Conservation (phyloP, 2,113 vertebrate species). For the Poicephalus meyeri region DNA sequence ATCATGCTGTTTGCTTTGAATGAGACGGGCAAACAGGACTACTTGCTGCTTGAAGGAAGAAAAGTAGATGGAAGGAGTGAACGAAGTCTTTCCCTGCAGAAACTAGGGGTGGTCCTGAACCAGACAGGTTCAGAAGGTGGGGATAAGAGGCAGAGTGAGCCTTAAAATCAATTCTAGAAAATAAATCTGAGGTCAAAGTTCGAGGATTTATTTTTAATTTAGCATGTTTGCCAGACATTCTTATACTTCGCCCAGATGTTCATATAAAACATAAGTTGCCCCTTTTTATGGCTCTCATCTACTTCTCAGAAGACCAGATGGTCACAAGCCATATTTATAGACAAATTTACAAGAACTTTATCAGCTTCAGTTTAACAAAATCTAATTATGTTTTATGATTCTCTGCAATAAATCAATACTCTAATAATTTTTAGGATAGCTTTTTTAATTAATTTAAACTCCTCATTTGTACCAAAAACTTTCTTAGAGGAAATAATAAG, state of each 20-base stretch:
- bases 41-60: neutral
- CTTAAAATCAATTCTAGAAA: neutral
- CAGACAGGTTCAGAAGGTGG: neutral
- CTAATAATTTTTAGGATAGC: neutral
- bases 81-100: neutral
- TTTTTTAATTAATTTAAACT: neutral
- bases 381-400: neutral
- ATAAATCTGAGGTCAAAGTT: neutral
- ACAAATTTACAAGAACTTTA: neutral
- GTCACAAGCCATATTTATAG: neutral
- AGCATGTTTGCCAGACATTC: neutral
- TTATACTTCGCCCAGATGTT: neutral
- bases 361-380: neutral
- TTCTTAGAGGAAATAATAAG: neutral
- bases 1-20: neutral
- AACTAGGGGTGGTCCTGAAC: neutral
- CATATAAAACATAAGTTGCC: neutral
- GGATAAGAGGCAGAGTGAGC: neutral
- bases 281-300: neutral
- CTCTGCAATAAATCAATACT: neutral
- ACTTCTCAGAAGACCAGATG: neutral
- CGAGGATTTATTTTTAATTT: neutral
- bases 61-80: neutral
- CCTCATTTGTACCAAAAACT: neutral
- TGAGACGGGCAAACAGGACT: neutral